phyloP scores from a whole-genome alignment of 2,797 vertebrate species.

The Myotis planiceps region DNA sequence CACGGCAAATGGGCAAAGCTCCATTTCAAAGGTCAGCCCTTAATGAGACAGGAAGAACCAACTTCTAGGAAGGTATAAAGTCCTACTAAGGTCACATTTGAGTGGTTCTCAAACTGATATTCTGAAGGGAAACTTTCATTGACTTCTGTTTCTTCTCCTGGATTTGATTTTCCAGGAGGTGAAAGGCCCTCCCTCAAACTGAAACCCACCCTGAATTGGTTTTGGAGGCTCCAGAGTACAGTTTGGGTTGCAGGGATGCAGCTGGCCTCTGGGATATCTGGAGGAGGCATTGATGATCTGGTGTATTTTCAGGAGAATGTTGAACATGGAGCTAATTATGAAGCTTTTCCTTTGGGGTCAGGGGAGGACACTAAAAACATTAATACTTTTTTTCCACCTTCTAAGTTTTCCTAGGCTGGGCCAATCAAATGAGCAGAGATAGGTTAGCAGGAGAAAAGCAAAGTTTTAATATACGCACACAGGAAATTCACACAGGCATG shows the following conservation, averaged over 20 bases:
- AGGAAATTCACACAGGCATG: background rate
- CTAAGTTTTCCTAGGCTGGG: background rate
- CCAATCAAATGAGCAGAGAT: background rate
- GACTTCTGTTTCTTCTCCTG: background rate
- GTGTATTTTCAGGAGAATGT: background rate
- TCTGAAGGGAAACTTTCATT: background rate
- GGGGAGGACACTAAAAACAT: background rate
- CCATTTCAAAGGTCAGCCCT: conserved; percentile 52
- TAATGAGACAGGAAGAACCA: background rate
- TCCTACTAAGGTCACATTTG: background rate
- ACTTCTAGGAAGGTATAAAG: conserved; percentile 41
- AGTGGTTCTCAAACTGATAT: background rate
- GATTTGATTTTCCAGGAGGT: background rate
- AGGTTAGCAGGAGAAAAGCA: background rate
- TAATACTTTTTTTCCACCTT: background rate
- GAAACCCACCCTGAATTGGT: background rate
- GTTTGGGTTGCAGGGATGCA: background rate
- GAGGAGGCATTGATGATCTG: background rate
- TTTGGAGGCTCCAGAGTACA: background rate
- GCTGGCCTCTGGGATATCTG: background rate
- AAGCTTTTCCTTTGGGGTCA: background rate
- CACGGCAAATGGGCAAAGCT: background rate
- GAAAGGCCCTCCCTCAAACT: background rate
- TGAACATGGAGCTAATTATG: background rate
- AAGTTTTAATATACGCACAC: background rate